Evolutionary conservation across 2,888 invertebrate genomes (phyloP).

Genomic region (Gibbula magus): DNA sequence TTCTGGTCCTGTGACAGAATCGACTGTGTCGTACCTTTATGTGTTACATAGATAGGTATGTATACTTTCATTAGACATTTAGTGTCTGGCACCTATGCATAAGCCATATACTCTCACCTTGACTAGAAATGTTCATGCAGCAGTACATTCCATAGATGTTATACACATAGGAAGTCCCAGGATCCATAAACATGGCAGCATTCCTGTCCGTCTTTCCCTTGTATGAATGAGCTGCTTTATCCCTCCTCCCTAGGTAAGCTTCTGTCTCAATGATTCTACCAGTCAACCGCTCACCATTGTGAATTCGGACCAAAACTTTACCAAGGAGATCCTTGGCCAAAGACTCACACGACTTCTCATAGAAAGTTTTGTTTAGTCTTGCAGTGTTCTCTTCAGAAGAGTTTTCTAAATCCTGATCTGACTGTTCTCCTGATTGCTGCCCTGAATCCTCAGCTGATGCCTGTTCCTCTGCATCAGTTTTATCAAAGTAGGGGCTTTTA

Average conservation of each 20-base stretch:
- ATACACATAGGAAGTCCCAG: conserved; percentile 84
- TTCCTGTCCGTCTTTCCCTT: conserved; percentile 80
- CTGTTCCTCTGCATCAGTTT: neutral
- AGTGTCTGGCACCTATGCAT: neutral
- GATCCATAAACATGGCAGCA: conserved; percentile 84
- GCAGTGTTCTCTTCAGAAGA: too few species aligned
- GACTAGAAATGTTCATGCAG: conserved; percentile 84
- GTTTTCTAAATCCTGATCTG: too few species aligned
- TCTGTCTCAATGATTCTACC: conserved; percentile 85
- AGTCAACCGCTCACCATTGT: conserved; percentile 77
- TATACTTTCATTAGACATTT: too few species aligned
- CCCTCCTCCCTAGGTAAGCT: conserved; percentile 82
- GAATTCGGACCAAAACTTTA: conserved; percentile 79
- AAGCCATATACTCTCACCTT: conserved; percentile 75
- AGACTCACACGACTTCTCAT: conserved; percentile 63
- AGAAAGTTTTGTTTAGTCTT: conserved; percentile 55
- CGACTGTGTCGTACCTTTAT: too few species aligned
- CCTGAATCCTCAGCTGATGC: neutral
- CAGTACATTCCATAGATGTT: conserved; percentile 85
- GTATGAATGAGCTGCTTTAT: conserved; percentile 82
- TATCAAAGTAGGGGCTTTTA: neutral
- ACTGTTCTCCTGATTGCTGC: too few species aligned
- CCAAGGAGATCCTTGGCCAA: conserved; percentile 81
- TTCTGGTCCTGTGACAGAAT: too few species aligned
- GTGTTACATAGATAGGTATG: too few species aligned